Conservation (phyloP, 1,140 invertebrate genomes). For the Telenomus remus region DNA sequence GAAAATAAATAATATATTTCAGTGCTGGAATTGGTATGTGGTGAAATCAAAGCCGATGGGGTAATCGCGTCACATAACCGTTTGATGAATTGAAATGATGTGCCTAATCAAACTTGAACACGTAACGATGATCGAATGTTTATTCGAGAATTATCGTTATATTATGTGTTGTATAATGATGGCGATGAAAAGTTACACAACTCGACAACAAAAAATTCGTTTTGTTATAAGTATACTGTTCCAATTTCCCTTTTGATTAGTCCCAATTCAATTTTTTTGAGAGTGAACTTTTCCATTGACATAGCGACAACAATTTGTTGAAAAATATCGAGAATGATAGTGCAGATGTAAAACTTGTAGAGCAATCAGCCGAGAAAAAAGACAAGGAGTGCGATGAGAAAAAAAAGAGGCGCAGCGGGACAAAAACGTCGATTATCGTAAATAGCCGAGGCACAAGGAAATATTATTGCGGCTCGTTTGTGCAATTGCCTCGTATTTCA, state of each 20-base stretch:
- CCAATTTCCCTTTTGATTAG: no score
- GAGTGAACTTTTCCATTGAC: no score
- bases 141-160: conserved; percentile 3
- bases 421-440: conserved; percentile 37
- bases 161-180: conserved; percentile 16
- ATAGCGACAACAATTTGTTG: no score
- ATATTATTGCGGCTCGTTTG: conserved; percentile 51
- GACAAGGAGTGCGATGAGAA: no score
- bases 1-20: no score
- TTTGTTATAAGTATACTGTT: no score
- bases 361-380: no score
- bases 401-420: neutral
- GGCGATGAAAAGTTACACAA: neutral
- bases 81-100: conserved; percentile 1
- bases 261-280: no score
- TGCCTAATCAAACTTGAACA: conserved; percentile 1
- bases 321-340: no score
- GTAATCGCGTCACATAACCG: conserved; percentile 4
- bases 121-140: conserved; percentile 9
- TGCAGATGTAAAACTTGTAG: no score
- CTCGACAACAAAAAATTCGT: no score
- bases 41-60: neutral
- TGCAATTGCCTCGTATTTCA: conserved; percentile 54
- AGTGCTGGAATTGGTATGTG: neutral
- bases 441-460: conserved; percentile 36